Base-by-base conservation (phyloP, 2,888 invertebrate genomes). In the Mythimna ferrago region DNA sequence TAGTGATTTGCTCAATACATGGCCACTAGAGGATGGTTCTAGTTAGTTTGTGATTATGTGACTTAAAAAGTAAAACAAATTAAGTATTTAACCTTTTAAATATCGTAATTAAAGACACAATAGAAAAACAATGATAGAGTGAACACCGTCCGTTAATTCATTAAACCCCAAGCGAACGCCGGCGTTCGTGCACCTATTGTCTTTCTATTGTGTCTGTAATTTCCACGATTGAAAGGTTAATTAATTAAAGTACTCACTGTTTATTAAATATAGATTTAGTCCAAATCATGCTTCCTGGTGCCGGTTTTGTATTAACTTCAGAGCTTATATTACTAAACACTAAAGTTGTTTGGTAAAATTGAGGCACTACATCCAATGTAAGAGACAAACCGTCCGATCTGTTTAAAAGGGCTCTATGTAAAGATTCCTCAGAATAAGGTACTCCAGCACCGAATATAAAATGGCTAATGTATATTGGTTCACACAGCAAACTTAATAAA, bases 401-500 rank as follows among this genome's bases (percentile, higher is more conserved):
- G 61, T 91, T 87, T 48, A 96, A 92, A 35, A 97, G 88, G 10
- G 97, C 97, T 82, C 97, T 94, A 19, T 96, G 89, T 89, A 98
- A 92, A 0, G 97, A 95, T 19, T 96, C 94, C 62, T 95, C 85
- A 64, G 97, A 97, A 90, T 97, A 98, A 10, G 97, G 97, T 51
- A 97, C 97, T 35, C 95, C 96, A 76, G 97, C 97, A 68, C 98
- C 98, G 90, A 99, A 97, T 69, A 97, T 97, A 74, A 98, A 96
- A 68, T 97, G 97, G 69, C 96, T 93, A 0, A 99, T 94, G 90
- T 97, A 97, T 87, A 99, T 97, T 16, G 98, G 97, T 73, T 96
- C 88, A 6, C 95, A 92, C 41, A 99, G 91, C 76, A 97, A 92
- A 78, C 97, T 97, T 64, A 99, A 90, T 6, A 99, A 93, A 6